phyloP scores from a whole-genome alignment of 2,113 vertebrate genomes.

The Tenrec ecaudatus region DNA sequence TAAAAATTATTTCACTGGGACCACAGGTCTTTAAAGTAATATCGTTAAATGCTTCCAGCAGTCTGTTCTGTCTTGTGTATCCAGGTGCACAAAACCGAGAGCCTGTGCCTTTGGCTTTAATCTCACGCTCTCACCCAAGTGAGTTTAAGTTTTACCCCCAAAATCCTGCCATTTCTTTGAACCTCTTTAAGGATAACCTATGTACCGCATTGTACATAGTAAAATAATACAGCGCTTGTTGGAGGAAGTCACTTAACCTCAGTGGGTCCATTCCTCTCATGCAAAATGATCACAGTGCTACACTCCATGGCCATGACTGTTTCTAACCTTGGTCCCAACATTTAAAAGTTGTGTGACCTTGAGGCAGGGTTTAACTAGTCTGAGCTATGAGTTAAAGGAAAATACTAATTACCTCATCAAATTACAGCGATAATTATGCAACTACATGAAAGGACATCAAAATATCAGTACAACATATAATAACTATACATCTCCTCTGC shows the following conservation, averaged over 20 bases:
- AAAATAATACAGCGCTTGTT: not conserved
- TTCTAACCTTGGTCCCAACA: not conserved
- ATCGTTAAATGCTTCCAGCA: not conserved
- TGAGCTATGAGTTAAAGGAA: not conserved
- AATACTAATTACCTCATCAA: not conserved
- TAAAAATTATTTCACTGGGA: constrained; percentile 12
- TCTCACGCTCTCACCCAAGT: constrained; percentile 16
- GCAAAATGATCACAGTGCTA: not conserved
- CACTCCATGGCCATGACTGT: not conserved
- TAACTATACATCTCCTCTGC: not conserved
- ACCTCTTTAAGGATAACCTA: not conserved
- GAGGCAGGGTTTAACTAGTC: not conserved
- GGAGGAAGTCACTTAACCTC: not conserved
- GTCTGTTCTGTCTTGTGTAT: not conserved
- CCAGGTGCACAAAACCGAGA: not conserved
- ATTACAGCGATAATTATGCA: constrained; percentile 23
- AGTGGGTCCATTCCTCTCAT: not conserved
- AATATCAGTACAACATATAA: not conserved
- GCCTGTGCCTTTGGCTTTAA: not conserved
- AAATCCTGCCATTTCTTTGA: not conserved
- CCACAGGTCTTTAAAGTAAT: constrained; percentile 4
- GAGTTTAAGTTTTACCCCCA: not conserved
- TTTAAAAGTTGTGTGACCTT: constrained; percentile 8
- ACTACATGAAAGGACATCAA: not conserved
- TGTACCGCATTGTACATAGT: not conserved